Evolutionary conservation across 2,797 vertebrate genomes (phyloP), one percentile per base, ranked within the genome.

Genomic region (Cuculus canorus): DNA sequence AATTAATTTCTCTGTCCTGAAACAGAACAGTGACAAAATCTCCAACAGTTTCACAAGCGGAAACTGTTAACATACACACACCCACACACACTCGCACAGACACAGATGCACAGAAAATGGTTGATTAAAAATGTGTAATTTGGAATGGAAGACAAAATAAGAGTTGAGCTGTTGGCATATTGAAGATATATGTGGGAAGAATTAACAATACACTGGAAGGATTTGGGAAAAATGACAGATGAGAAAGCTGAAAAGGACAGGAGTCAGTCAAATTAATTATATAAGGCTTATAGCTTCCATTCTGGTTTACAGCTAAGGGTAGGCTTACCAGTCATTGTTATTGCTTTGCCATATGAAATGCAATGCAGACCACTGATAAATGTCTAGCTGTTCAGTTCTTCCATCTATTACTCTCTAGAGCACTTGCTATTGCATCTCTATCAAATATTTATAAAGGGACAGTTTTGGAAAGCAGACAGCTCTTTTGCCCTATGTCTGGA

Each of bases 391-490:
- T 81, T 92, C 63, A 90, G 19, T 76, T 93, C 84, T 90, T 81
- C 80, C 47, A 48, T 56, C 33, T 83, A 65, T 90, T 90, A 71
- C 59, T 90, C 61, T 81, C 59, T 72, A 75, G 88, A 91, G 65
- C 61, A 90, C 61, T 91, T 88, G 66, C 59, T 92, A 61, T 69
- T 86, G 59, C 61, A 90, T 19, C 22, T 92, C 57, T 87, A 4
- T 9, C 88, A 91, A 95, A 88, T 84, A 88, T 88, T 95, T 91
- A 75, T 60, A 85, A 92, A 86, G 77, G 78, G 54, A 33, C 43
- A 65, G 30, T 61, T 95, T 84, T 72, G 82, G 59, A 92, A 92
- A 95, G 72, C 85, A 90, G 77, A 43, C 54, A 69, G 72, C n/a
- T 90, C 65, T 83, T 95, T 91, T 94, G 77, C 80, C 73, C 32